Conservation (phyloP, 2,113 vertebrate species). For the Limanda limanda region DNA sequence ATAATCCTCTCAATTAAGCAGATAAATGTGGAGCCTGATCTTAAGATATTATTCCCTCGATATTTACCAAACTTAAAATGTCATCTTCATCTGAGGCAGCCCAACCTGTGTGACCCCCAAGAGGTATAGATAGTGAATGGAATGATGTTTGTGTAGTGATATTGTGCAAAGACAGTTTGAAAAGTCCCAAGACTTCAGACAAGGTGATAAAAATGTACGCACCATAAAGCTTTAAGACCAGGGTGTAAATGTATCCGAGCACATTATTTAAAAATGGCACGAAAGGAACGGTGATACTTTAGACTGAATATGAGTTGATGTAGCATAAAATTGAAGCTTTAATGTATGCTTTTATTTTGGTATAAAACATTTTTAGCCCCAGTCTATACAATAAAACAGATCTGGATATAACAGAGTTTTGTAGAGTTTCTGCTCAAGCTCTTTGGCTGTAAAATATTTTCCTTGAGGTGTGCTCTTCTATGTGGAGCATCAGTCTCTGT, state of each 20-base stretch:
- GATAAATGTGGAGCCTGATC: too few species aligned
- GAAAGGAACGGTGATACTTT: neutral
- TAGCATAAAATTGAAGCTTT: neutral
- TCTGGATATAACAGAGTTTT: neutral
- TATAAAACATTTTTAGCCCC: neutral
- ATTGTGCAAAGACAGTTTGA: neutral
- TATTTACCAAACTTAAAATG: too few species aligned
- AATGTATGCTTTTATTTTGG: too few species aligned
- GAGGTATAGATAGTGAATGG: too few species aligned
- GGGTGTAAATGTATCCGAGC: neutral
- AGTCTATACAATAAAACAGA: too few species aligned
- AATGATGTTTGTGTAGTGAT: too few species aligned
- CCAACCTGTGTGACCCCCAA: too few species aligned
- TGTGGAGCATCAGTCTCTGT: neutral
- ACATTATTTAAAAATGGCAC: neutral
- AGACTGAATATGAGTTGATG: neutral
- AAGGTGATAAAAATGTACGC: neutral
- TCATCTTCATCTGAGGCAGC: too few species aligned
- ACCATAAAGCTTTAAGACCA: neutral
- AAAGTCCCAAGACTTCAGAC: neutral
- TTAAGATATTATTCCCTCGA: too few species aligned
- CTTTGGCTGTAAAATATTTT: neutral
- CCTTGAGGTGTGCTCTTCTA: neutral
- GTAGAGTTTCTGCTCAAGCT: neutral
- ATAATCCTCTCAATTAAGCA: too few species aligned